These are phyloP conservation scores for Triops cancriformis DNA, from an alignment of 1,140 invertebrate genomes.

Conservation along the genomic window DNA sequence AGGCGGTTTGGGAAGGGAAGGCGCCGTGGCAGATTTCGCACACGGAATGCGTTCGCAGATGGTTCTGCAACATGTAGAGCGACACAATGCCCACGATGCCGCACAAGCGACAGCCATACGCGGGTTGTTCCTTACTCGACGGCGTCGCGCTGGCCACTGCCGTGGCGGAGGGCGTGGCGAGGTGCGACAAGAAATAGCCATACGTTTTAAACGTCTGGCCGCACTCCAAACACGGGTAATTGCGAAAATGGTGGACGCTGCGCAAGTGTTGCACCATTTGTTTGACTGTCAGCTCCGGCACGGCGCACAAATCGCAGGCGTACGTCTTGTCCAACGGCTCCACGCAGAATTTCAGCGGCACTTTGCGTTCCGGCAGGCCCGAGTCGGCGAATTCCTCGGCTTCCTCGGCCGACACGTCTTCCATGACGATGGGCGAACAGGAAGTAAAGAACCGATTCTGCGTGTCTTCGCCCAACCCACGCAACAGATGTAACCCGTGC, in stretches of 20 bases:
- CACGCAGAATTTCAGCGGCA: slow-evolving; percentile 24
- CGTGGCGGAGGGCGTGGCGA: slow-evolving; percentile 15
- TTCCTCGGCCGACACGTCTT: slow-evolving; percentile 25
- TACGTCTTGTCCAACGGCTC: slow-evolving; percentile 27
- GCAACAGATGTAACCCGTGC: slow-evolving; percentile 25
- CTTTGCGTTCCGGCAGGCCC: slow-evolving; percentile 19
- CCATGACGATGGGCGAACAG: slow-evolving; percentile 25
- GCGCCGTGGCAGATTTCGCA: slow-evolving; percentile 28
- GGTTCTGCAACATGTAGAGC: slow-evolving; percentile 27
- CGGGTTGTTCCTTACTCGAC: slow-evolving; percentile 17
- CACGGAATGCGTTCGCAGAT: slow-evolving; percentile 27
- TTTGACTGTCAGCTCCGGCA: slow-evolving; percentile 23
- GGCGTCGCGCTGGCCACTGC: neutral
- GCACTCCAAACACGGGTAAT: slow-evolving; percentile 28
- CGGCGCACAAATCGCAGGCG: slow-evolving; percentile 25
- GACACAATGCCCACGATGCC: slow-evolving; percentile 25
- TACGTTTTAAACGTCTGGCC: slow-evolving; percentile 28
- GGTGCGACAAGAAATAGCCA: slow-evolving; percentile 27
- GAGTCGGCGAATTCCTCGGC: slow-evolving; percentile 26
- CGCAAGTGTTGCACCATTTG: slow-evolving; percentile 28
- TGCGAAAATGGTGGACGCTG: slow-evolving; percentile 25
- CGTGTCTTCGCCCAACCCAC: slow-evolving; percentile 27
- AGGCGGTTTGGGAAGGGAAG: slow-evolving; percentile 24
- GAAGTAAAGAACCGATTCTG: slow-evolving; percentile 24
- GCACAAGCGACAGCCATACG: slow-evolving; percentile 27